Percentiles rank a stretch among this genome's conserved stretches.
These are phyloP conservation scores for Chromoteleia sp. DNA, from an alignment of 2,888 invertebrate genomes.

Conservation along the genomic window DNA sequence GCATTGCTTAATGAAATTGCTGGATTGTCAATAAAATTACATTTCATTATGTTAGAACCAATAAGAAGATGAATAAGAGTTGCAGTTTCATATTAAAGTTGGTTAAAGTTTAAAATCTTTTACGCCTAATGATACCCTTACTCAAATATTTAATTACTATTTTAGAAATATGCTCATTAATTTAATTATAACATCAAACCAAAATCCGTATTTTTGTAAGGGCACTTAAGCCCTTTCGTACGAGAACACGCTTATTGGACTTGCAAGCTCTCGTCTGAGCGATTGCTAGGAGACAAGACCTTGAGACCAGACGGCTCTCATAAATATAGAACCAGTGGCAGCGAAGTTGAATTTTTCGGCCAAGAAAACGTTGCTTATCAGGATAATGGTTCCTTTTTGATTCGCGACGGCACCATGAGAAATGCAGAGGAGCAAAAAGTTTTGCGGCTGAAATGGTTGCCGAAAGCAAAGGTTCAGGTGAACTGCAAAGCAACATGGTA, in stretches of 20 bases:
- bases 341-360: constrained; percentile 63
- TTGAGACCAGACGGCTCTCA: constrained; percentile 57
- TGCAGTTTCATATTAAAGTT: too few relatives aligned
- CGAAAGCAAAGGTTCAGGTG: constrained; percentile 45
- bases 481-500: constrained; percentile 73
- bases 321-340: constrained; percentile 39
- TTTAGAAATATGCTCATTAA: constrained; percentile 43
- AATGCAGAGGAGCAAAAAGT: constrained; percentile 54
- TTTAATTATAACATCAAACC: constrained; percentile 29
- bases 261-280: constrained; percentile 57
- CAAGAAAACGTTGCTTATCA: constrained; percentile 65
- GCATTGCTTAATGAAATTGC: too few relatives aligned
- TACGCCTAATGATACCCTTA: too few relatives aligned
- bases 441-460: constrained; percentile 59
- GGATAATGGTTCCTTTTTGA: constrained; percentile 71
- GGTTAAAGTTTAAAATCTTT: too few relatives aligned
- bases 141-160: too few relatives aligned
- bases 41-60: too few relatives aligned
- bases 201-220: constrained; percentile 29
- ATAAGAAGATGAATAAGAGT: too few relatives aligned
- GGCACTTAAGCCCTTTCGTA: constrained; percentile 50
- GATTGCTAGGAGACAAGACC: constrained; percentile 55
- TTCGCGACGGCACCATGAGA: constrained; percentile 41
- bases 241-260: constrained; percentile 60
- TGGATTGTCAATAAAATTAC: too few relatives aligned